Evolutionary conservation across 1,140 invertebrate species (phyloP).

Genomic region (Alviniconcha marisindica): DNA sequence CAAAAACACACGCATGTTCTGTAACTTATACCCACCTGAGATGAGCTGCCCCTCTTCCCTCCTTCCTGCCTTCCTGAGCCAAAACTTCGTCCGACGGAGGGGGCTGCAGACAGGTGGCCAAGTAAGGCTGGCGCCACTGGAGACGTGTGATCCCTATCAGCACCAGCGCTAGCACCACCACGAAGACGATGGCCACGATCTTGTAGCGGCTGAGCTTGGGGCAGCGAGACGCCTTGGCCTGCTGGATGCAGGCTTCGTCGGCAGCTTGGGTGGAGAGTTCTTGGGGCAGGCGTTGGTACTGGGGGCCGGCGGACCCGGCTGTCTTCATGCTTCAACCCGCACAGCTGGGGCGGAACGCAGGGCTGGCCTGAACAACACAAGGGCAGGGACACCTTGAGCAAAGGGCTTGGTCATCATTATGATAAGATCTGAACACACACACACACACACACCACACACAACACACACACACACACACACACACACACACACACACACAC

Average conservation of each 20-base stretch:
- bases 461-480: too few relatives aligned
- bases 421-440: too few relatives aligned
- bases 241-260: background rate
- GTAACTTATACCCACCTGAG: background rate
- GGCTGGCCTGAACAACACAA: too few relatives aligned
- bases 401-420: too few relatives aligned
- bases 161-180: slow-evolving; percentile 31
- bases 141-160: slow-evolving; percentile 25
- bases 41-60: background rate
- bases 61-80: background rate
- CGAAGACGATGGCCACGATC: slow-evolving; percentile 23
- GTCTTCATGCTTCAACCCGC: background rate
- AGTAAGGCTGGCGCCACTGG: slow-evolving; percentile 24
- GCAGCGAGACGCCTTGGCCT: background rate
- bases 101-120: slow-evolving; percentile 6
- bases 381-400: too few relatives aligned
- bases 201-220: slow-evolving; percentile 33
- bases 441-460: too few relatives aligned
- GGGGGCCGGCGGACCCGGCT: background rate
- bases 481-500: too few relatives aligned
- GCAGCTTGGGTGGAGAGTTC: background rate
- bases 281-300: background rate
- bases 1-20: background rate
- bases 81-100: background rate
- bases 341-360: too few relatives aligned